Base-by-base conservation (phyloP, 2,888 invertebrate species). In the Achlya flavicornis region DNA sequence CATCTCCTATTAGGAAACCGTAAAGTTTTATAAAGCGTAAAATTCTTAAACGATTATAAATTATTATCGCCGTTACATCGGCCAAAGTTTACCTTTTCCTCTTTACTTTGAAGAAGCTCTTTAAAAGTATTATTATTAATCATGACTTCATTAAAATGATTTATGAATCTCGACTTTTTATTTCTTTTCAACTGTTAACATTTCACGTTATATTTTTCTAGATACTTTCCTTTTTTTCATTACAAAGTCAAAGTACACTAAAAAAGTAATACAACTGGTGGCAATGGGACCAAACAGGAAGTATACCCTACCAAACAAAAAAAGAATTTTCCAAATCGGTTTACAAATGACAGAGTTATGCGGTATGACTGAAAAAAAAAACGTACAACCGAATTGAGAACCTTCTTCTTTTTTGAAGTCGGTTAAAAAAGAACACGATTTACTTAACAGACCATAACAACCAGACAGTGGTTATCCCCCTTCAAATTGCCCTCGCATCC, bases 71-170 rank as follows among this genome's bases (percentile, higher is more conserved):
- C 19, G 53, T 53, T 19, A 19, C 19, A 19, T 53, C 53, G 19
- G n/a, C 19, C 19, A 53, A 46, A 16, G n/a, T 48, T 16, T 7
- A 53, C 53, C 19, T 53, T 53, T 53, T 53, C 53, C 19, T 19
- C 53, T 53, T 53, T 19, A 19, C 16, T 19, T 53, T 19, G 19
- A 19, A 53, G 16, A 19, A 53, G 10, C 53, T 53, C 53, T 53
- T 53, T 53, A 10, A 19, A 53, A 53, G 53, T 10, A 53, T 19
- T 53, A 53, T 53, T 19, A 53, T 53, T 19, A 53, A 53, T 53
- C 16, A 19, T 53, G 53, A 53, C 53, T 53, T 19, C 53, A 53
- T 53, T 19, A 53, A 41, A 53, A 53, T 53, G 53, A 8, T 53
- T 53, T 19, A 53, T 53, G 10, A 48, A 16, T 48, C 10, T 53